A percentile compares a stretch with the other conserved stretches of the same genome.
Evolutionary conservation across 2,113 vertebrate species (phyloP).

Genomic region (Machaerirhynchus nigripectus): DNA sequence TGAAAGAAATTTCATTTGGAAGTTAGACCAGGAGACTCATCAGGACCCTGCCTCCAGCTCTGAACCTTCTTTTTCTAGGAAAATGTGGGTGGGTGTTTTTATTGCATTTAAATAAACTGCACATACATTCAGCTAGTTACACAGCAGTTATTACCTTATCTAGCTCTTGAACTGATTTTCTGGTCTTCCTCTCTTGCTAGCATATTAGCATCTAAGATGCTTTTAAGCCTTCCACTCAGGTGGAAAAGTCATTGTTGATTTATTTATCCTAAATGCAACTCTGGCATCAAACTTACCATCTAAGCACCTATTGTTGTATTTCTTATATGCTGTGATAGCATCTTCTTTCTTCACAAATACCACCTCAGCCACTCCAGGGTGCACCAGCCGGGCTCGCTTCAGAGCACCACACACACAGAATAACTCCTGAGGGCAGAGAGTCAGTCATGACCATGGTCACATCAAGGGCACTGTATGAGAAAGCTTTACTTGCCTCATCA

Average conservation of each 20-base stretch:
- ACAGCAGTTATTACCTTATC: background rate
- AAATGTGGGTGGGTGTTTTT: background rate
- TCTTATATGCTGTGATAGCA: constrained; percentile 93
- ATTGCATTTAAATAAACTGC: background rate
- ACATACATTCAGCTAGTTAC: background rate
- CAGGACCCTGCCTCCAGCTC: background rate
- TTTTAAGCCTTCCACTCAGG: background rate
- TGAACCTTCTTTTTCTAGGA: background rate
- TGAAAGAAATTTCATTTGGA: background rate
- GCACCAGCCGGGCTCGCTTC: constrained; percentile 91
- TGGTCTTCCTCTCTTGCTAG: background rate
- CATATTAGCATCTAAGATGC: background rate
- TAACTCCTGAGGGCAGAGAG: constrained; percentile 80
- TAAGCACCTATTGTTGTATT: constrained; percentile 97
- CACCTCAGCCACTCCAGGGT: constrained; percentile 94
- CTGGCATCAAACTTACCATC: constrained; percentile 80
- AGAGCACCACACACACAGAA: constrained; percentile 97
- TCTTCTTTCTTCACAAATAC: constrained; percentile 98
- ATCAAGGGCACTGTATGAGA: background rate
- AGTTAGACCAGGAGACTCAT: background rate
- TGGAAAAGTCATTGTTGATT: background rate
- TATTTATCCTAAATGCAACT: background rate
- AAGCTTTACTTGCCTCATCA: background rate
- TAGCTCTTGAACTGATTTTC: background rate
- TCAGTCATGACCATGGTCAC: background rate